phyloP scores from a whole-genome alignment of 2,797 vertebrate species.

The Pyrocephalus nanus region DNA sequence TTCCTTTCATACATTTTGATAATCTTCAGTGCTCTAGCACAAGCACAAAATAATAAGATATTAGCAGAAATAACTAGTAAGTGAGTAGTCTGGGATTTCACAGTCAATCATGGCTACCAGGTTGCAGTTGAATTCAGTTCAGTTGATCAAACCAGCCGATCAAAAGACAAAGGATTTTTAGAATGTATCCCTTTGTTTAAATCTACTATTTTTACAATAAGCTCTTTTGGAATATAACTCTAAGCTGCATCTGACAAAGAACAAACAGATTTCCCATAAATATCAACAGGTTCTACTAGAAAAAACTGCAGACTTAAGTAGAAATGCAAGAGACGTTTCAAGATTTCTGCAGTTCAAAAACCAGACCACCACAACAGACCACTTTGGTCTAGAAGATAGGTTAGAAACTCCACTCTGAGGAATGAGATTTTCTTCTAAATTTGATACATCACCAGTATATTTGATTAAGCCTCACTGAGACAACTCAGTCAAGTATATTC shows the following conservation, averaged over 20 bases:
- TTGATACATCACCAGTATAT: background rate
- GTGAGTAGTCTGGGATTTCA: background rate
- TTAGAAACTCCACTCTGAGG: background rate
- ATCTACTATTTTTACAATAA: background rate
- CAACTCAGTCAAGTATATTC: background rate
- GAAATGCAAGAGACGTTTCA: background rate
- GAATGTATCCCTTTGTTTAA: background rate
- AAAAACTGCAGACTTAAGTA: background rate
- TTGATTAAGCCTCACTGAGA: background rate
- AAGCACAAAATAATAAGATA: background rate
- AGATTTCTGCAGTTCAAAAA: background rate
- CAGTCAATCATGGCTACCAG: background rate
- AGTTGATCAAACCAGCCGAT: background rate
- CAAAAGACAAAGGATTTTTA: background rate
- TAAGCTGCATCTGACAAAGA: background rate
- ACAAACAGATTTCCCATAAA: background rate
- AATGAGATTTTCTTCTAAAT: background rate
- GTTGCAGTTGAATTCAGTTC: background rate
- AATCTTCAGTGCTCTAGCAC: background rate
- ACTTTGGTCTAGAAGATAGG: background rate
- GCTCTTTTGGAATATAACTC: background rate
- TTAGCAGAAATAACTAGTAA: background rate
- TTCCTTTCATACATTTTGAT: slow-evolving; percentile 78
- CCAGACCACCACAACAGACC: background rate
- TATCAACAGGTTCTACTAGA: background rate